Evolutionary conservation across 2,113 vertebrate species (phyloP), one percentile per base, ranked within the genome.

Genomic region (Xenopus tropicalis): DNA sequence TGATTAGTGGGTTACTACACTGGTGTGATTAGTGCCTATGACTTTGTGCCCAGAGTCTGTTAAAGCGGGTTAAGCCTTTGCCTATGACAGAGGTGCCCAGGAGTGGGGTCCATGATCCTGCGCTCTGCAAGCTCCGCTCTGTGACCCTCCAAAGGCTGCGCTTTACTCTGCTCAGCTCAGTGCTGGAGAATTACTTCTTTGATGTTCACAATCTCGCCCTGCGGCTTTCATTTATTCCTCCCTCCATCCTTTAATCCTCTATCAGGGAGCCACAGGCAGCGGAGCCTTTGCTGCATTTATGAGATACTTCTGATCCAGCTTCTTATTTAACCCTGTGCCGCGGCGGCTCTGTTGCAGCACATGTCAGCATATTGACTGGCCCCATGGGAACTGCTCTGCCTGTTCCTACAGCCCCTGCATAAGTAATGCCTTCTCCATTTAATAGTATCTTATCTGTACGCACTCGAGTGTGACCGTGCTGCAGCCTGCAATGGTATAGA

Each of bases 261-360:
- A 73, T 73, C 71, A 73, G 71, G 22, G 66, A 58, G 51, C 52
- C 63, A 24, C 71, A 66, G 71, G 58, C 62, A 46, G 16, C 51
- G 20, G 54, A 52, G 48, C 25, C 62, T 25, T 43, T 46, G 71
- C 71, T 58, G 63, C 19, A 17, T 73, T 66, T 73, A 57, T 66
- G 46, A 14, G 65, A 59, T 61, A 66, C 58, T 74, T 74, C 59
- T 67, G 17, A 67, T 74, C 56, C 48, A 56, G 22, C 42, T 66
- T 74, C 64, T 74, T 22, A 74, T 67, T 66, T 74, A 74, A 67
- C 72, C 72, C 59, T 51, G 22, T 74, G 54, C 54, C 63, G 51
- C 56, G 22, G 51, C 56, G 22, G 57, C 52, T 23, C 51, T 72
- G 62, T 61, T 57, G 63, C 71, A 42, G 58, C 42, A 51, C 70